These are phyloP conservation scores for Galagoides demidoff DNA, from an alignment of 2,797 vertebrate genomes.

Conservation along the genomic window DNA sequence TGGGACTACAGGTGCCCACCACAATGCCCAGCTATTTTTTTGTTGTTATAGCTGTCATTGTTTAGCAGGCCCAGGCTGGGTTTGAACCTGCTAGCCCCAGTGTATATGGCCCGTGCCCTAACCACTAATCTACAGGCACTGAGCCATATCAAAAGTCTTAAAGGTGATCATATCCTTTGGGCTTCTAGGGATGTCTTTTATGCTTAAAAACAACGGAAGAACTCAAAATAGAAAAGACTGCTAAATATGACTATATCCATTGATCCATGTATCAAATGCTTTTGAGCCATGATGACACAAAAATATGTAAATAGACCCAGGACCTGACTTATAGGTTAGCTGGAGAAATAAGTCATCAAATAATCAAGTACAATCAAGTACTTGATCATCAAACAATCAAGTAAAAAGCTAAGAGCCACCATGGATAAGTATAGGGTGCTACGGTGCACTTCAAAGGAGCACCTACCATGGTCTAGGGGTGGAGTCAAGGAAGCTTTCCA, in stretches of 20 bases:
- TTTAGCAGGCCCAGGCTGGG: no score
- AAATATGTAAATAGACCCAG: constrained; percentile 42
- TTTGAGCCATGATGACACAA: constrained; percentile 38
- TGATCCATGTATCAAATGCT: background rate
- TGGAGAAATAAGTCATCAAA: constrained; percentile 52
- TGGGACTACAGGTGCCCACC: no score
- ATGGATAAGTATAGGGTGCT: background rate
- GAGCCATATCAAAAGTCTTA: background rate
- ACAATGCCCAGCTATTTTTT: no score
- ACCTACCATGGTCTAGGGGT: constrained; percentile 74
- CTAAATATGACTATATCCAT: constrained; percentile 37
- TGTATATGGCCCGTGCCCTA: no score
- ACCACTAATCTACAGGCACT: no score
- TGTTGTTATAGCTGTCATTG: no score
- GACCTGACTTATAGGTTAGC: constrained; percentile 23
- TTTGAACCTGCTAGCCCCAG: no score
- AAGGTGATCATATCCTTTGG: constrained; percentile 46
- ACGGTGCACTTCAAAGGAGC: constrained; percentile 27
- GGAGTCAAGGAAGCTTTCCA: constrained; percentile 72
- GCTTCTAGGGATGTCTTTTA: constrained; percentile 41
- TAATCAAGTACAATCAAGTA: constrained; percentile 24
- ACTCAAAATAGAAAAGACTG: constrained; percentile 53
- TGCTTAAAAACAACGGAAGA: constrained; percentile 51
- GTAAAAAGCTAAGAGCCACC: constrained; percentile 43
- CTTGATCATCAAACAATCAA: constrained; percentile 54